phyloP scores from a whole-genome alignment of 1,140 invertebrate species.

The Hetaerina americana region DNA sequence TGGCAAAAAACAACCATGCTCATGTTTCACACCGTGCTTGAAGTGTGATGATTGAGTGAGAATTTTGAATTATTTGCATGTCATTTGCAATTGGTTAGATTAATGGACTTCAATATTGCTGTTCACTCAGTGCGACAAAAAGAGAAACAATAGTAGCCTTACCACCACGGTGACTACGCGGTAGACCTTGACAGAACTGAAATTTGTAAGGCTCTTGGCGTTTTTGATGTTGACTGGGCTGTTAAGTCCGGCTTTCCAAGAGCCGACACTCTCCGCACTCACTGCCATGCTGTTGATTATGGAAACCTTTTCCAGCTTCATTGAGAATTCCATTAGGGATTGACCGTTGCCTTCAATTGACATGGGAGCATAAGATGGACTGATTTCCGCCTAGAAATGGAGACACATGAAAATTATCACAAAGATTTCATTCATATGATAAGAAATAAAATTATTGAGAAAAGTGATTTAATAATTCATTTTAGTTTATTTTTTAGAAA shows the following conservation, averaged over 20 bases:
- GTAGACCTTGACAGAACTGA: conserved; percentile 65
- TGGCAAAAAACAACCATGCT: too few relatives aligned
- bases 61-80: too few relatives aligned
- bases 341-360: conserved; percentile 45
- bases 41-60: too few relatives aligned
- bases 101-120: too few relatives aligned
- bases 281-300: conserved; percentile 36
- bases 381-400: conserved; percentile 41
- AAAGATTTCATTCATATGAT: too few relatives aligned
- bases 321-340: conserved; percentile 57
- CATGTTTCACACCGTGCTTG: too few relatives aligned
- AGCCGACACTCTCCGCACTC: conserved; percentile 43
- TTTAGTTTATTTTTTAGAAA: neutral
- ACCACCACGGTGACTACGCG: conserved; percentile 64
- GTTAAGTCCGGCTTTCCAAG: conserved; percentile 51
- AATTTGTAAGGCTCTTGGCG: conserved; percentile 50
- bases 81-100: too few relatives aligned
- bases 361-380: conserved; percentile 49
- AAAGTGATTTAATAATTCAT: neutral
- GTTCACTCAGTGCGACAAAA: too few relatives aligned
- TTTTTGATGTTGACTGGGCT: conserved; percentile 46
- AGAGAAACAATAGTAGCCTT: too few relatives aligned
- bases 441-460: conserved; percentile 7
- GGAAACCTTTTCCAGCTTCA: conserved; percentile 46
- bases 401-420: neutral